phyloP scores from a whole-genome alignment of 1,140 invertebrate genomes.

The Zaprionus ghesquierei region DNA sequence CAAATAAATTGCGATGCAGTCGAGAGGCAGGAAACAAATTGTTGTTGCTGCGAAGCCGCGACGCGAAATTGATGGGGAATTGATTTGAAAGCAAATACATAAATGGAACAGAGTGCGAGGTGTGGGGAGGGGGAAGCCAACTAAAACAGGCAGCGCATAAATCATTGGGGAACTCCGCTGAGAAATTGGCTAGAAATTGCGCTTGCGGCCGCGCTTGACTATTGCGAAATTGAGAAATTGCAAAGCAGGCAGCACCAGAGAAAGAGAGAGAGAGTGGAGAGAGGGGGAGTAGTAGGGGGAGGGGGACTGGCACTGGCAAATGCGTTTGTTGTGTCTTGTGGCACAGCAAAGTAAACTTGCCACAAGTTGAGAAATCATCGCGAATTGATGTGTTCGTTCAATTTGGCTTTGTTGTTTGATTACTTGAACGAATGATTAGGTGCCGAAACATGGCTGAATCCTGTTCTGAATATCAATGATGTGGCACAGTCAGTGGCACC shows the following conservation, averaged over 20 bases:
- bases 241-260: not conserved
- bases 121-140: conserved; percentile 9
- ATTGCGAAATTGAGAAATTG: conserved; percentile 40
- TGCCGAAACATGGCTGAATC: conserved; percentile 38
- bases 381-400: conserved; percentile 49
- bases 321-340: conserved; percentile 40
- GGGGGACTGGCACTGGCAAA: not conserved
- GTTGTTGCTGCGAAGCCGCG: conserved; percentile 57
- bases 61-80: conserved; percentile 78
- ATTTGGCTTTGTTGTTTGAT: conserved; percentile 52
- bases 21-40: conserved; percentile 45
- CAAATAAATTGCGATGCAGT: conserved; percentile 76
- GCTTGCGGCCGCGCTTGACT: conserved; percentile 25
- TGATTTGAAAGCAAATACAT: conserved; percentile 80
- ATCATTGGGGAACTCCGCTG: conserved; percentile 40
- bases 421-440: conserved; percentile 52
- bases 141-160: conserved; percentile 41
- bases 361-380: conserved; percentile 38
- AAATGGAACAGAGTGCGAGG: conserved; percentile 50
- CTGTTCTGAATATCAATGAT: conserved; percentile 46
- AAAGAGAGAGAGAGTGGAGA: not conserved
- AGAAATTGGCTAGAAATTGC: conserved; percentile 49
- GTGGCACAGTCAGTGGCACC: no score
- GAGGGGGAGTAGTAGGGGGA: not conserved
- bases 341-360: not conserved